phyloP scores from a whole-genome alignment of 2,113 vertebrate genomes.

The Parotia lawesii region DNA sequence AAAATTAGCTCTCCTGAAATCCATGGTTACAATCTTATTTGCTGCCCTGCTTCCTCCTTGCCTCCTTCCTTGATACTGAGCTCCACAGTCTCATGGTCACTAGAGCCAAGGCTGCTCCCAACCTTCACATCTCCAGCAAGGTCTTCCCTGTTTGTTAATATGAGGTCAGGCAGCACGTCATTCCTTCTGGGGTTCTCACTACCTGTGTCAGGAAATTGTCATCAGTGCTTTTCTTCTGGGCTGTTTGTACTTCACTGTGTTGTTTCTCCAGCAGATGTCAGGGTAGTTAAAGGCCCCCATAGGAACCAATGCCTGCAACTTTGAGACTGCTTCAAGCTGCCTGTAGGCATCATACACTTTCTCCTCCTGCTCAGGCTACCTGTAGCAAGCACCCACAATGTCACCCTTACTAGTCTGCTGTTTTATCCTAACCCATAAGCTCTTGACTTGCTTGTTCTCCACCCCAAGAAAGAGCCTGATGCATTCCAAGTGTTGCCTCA shows the following conservation, averaged over 20 bases:
- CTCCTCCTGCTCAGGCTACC: neutral
- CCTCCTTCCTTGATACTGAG: neutral
- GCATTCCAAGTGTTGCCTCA: neutral
- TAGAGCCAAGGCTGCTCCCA: neutral
- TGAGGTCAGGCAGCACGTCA: neutral
- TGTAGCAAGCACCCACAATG: neutral
- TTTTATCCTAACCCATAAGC: neutral
- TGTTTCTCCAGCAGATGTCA: neutral
- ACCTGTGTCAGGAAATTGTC: neutral
- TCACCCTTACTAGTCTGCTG: neutral
- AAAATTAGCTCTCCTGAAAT: neutral
- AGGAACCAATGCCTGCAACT: neutral
- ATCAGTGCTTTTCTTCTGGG: neutral
- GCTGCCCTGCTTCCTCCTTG: neutral
- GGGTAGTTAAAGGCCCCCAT: neutral
- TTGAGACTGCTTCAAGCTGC: neutral
- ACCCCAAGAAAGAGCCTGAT: neutral
- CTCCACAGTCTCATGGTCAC: neutral
- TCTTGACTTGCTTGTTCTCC: neutral
- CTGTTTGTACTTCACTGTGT: neutral
- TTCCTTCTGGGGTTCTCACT: neutral
- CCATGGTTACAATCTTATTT: neutral
- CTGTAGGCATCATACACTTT: neutral
- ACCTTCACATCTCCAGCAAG: neutral
- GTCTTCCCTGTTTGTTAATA: neutral